Evolutionary conservation across 2,113 vertebrate species (phyloP).

Genomic region (Prunella fulvescens): DNA sequence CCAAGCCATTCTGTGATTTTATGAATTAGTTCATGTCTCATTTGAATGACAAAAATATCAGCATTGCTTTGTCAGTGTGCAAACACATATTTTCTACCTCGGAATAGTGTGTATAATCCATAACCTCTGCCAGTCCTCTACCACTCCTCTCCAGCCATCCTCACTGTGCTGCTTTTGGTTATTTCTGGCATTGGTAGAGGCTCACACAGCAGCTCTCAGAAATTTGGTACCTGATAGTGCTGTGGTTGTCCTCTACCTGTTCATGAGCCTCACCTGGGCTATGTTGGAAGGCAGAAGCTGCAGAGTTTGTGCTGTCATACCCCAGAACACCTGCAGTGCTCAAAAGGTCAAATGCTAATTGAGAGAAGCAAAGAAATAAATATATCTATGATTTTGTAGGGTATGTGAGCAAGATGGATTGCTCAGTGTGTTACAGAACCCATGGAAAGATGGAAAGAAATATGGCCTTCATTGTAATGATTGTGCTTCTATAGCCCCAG

Average conservation of each 20-base stretch:
- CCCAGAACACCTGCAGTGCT: neutral
- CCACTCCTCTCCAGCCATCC: neutral
- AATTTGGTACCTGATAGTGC: neutral
- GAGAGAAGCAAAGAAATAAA: neutral
- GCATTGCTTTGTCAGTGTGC: neutral
- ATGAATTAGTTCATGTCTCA: neutral
- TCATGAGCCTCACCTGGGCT: neutral
- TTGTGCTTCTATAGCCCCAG: neutral
- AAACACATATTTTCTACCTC: neutral
- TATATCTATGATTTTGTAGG: neutral
- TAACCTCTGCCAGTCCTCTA: neutral
- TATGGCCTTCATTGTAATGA: neutral
- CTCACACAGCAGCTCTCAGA: neutral
- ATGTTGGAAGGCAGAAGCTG: neutral
- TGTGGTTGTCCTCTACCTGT: neutral
- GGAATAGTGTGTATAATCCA: neutral
- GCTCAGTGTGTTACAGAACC: neutral
- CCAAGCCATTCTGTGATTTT: neutral
- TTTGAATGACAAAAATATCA: neutral
- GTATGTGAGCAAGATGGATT: neutral
- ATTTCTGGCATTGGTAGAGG: neutral
- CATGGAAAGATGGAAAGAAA: conserved; percentile 49
- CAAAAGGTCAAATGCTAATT: neutral
- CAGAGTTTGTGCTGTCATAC: neutral
- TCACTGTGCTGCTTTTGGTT: neutral